Conservation (phyloP, 2,113 vertebrate genomes). For the Indri indri region DNA sequence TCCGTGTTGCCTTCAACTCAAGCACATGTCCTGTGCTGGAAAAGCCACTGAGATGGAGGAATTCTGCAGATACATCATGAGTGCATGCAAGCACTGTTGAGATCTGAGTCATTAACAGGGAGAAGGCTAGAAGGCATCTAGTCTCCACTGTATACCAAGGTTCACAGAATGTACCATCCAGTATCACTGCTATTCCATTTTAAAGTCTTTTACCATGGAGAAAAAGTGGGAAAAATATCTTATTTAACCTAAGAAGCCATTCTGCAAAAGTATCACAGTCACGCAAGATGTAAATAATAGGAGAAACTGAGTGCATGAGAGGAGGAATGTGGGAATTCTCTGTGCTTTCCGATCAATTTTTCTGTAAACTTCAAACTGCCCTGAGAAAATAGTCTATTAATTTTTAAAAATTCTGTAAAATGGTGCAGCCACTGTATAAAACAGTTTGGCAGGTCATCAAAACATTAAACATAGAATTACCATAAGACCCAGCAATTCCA, state of each 20-base stretch:
- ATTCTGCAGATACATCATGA: accelerated
- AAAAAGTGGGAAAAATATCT: not conserved
- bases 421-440: not conserved
- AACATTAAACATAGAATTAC: not conserved
- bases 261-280: not conserved
- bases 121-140: accelerated
- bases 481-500: not conserved
- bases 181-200: not conserved
- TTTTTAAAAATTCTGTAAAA: not conserved
- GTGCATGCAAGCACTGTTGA: accelerated
- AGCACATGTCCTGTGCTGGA: not conserved
- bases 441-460: not conserved
- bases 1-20: not conserved
- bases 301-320: accelerated
- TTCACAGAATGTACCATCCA: not conserved
- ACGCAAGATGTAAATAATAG: not conserved
- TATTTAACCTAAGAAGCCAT: not conserved
- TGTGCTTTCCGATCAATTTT: not conserved
- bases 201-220: not conserved
- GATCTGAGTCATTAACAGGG: accelerated
- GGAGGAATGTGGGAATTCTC: not conserved
- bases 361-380: not conserved
- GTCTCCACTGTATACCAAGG: not conserved
- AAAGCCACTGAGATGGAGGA: not conserved
- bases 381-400: not conserved